These are phyloP conservation scores for Sepiola atlantica DNA, from an alignment of 2,888 invertebrate genomes.

Conservation along the genomic window DNA sequence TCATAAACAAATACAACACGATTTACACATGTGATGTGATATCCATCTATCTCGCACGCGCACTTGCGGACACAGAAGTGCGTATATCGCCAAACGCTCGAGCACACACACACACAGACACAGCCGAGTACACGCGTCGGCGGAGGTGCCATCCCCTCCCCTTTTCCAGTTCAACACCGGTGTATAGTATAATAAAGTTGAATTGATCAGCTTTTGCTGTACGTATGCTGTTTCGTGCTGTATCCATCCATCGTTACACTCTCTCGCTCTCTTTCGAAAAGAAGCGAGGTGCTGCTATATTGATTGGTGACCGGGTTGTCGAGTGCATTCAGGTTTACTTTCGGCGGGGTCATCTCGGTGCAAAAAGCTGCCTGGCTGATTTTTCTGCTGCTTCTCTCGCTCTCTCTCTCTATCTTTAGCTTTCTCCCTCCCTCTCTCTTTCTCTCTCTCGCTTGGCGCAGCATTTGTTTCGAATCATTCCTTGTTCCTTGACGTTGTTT, in stretches of 20 bases:
- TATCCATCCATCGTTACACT: not conserved
- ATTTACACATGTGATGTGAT: not conserved
- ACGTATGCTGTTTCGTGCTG: not conserved
- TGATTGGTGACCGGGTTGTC: constrained; percentile 32
- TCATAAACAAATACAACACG: not conserved
- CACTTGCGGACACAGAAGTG: not conserved
- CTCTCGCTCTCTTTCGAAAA: not conserved
- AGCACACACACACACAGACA: not conserved
- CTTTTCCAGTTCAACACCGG: not conserved
- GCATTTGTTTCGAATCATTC: not conserved
- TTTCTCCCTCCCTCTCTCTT: not conserved
- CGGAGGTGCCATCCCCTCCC: not conserved
- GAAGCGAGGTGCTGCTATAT: constrained; percentile 13
- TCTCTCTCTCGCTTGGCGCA: not conserved
- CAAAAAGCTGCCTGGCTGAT: constrained; percentile 32
- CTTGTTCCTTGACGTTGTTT: not conserved
- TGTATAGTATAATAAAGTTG: not conserved
- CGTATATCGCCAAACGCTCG: too few species aligned
- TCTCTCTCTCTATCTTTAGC: too few species aligned
- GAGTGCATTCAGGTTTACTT: constrained; percentile 32
- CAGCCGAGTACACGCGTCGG: not conserved
- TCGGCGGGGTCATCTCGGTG: constrained; percentile 9
- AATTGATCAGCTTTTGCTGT: constrained; percentile 22
- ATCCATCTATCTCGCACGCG: not conserved
- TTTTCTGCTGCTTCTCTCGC: not conserved